These are phyloP conservation scores for Tiliacea citrago DNA, from an alignment of 2,888 invertebrate species.

Conservation along the genomic window DNA sequence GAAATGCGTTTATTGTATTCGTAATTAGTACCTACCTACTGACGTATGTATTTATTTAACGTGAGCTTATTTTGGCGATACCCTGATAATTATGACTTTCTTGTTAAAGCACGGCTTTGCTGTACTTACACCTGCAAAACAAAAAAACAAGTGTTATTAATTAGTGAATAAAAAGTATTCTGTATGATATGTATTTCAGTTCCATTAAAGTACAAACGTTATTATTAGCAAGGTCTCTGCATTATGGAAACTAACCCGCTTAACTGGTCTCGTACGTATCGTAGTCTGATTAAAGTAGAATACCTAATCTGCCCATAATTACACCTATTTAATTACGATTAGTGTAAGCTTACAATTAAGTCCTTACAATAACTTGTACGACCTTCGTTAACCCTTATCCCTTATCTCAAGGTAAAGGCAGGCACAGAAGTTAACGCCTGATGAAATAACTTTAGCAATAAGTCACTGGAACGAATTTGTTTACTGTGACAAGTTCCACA, in stretches of 20 bases:
- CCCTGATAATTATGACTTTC: not conserved
- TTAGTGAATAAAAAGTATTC: not conserved
- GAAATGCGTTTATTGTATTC: no score
- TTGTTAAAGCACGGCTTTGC: not conserved
- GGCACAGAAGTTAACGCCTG: slow-evolving; percentile 55
- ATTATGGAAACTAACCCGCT: not conserved
- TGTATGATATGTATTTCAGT: not conserved
- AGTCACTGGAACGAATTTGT: slow-evolving; percentile 44
- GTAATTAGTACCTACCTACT: not conserved
- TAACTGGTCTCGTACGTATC: not conserved
- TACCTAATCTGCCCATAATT: not conserved
- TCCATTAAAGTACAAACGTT: not conserved
- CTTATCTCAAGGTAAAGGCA: slow-evolving; percentile 9
- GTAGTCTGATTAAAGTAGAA: not conserved
- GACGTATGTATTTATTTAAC: not conserved
- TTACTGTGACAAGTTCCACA: slow-evolving; percentile 42
- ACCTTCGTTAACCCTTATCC: slow-evolving; percentile 9
- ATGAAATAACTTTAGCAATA: slow-evolving; percentile 67
- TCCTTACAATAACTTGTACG: not conserved
- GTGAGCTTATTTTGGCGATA: not conserved
- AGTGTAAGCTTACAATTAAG: slow-evolving; percentile 4
- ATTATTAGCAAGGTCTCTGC: not conserved
- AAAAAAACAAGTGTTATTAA: not conserved
- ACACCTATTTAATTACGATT: slow-evolving; percentile 15
- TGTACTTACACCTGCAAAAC: no score